Base-by-base conservation (phyloP, 1,140 invertebrate species). In the Drosophila nigromelanica region DNA sequence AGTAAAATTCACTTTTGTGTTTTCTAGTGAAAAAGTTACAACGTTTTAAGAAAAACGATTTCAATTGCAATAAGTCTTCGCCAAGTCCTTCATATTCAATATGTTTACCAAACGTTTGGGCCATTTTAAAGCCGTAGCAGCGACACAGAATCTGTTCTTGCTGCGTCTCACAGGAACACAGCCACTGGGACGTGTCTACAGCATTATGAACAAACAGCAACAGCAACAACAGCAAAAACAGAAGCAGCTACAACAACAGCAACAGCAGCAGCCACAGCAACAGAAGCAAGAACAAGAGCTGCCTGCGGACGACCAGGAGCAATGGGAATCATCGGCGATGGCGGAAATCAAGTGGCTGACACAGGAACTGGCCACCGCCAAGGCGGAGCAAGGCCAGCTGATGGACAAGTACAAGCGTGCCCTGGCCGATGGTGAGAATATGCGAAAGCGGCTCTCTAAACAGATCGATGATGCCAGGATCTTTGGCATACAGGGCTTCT, bases 401-500 rank as follows among this genome's bases (percentile, higher is more conserved):
- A 89, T 94, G 66, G 97, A 99, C 90, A 99, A 99, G 93, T 99
- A 99, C 91, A 97, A 97, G 92, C 93, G 98, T 73, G 94, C 98
- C 1, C 90, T 99, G 47, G 98, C 98, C 0, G 98, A 99, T 80
- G 95, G 96, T 50, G 98, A 99, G 93, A 99, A 99, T 93, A 94
- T 98, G 55, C 93, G 98, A 43, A 93, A 94, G 55, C 93, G 98
- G 71, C 94, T 99, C 91, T 95, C 94, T 39, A 98, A 98, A 92
- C 98, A 99, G 93, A 96, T 99, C 30, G 95, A 96, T 45, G 98
- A 99, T 91, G 96, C 97, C 0, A 99, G 99, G 93, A 92, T 97
- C 11, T 99, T 98, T 94, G 98, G 97, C 7, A 99, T 99, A 89
- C 98, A 99, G 93, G 94, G 95, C 70, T 99, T 99, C 93, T 99